These are phyloP conservation scores for Ostrea denselamellosa DNA, from an alignment of 1,140 invertebrate species.

Conservation along the genomic window DNA sequence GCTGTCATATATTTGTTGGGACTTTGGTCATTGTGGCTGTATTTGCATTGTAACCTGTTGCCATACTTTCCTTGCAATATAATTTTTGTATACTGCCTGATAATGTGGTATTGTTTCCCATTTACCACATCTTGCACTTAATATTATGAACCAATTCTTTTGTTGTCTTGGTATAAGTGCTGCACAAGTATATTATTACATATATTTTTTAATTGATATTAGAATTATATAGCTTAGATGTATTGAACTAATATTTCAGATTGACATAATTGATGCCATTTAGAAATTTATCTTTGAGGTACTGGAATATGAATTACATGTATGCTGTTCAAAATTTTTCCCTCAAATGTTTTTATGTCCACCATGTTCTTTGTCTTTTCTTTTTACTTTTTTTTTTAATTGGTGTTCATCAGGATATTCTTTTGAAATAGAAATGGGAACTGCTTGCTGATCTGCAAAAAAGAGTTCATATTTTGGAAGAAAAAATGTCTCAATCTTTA, in stretches of 20 bases:
- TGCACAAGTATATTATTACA: conserved; percentile 13
- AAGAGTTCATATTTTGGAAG: no score
- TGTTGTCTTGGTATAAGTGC: background rate
- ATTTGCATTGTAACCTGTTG: conserved; percentile 32
- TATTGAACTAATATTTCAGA: conserved; percentile 1
- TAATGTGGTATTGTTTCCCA: conserved; percentile 8
- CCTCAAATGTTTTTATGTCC: background rate
- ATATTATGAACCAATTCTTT: background rate
- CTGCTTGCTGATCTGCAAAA: no score
- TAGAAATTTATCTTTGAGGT: background rate
- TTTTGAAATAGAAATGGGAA: background rate
- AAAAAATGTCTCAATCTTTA: no score
- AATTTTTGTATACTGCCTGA: background rate
- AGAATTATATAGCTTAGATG: background rate
- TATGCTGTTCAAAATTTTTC: background rate
- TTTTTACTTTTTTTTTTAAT: background rate
- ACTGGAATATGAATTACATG: background rate
- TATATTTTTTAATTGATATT: background rate
- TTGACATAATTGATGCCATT: background rate
- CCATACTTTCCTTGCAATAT: background rate
- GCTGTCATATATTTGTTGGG: conserved; percentile 35
- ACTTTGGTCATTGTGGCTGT: conserved; percentile 23
- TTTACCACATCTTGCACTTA: conserved; percentile 32
- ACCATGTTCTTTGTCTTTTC: no score
- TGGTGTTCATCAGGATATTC: background rate